Base-by-base conservation (phyloP, 2,888 invertebrate species). In the Drosophila limbata region DNA sequence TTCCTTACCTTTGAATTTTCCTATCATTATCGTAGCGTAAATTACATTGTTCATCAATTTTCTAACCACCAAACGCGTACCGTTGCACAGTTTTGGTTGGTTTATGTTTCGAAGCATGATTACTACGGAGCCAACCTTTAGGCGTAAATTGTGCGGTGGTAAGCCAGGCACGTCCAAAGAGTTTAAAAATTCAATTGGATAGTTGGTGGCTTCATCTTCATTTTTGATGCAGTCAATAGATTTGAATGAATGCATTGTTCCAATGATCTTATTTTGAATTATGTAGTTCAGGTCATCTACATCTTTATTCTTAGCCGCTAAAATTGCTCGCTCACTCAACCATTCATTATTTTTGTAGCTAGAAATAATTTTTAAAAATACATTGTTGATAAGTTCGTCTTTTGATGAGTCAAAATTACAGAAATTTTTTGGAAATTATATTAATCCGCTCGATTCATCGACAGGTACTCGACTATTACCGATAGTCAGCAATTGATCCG, bases 161-260 rank as follows among this genome's bases (percentile, higher is more conserved):
- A 25, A 25, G 21, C 21, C 21, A 25, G 21, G 21, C 21, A 25
- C 21, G 21, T 25, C 21, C 21, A 25, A 25, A 25, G 21, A 25
- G 21, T 25, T 25, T 25, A 25, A 25, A 25, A 25, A 25, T 25
- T 25, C 21, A 25, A 25, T n/a, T 40, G 40, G 40, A 40, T 40
- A 40, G 40, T 40, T 40, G 40, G 17, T 17, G n/a, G 17, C 40
- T 13, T 40, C 40, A 17, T 40, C 40, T 40, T 40, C 9, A 40
- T 40, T 40, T 31, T 8, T 31, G 31, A 31, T 9, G 31, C 31
- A 31, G 31, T 31, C 44, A 21, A 21, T 44, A 44, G 44, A 21
- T 21, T 44, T 44, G 44, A 44, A 44, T 44, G 44, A 44, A 21
- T 44, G 21, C 44, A 21, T 45, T 45, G 45, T 45, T 45, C 45